These are phyloP conservation scores for Acrossocheilus wenchowensis DNA, from an alignment of 2,797 vertebrate species.

Conservation along the genomic window DNA sequence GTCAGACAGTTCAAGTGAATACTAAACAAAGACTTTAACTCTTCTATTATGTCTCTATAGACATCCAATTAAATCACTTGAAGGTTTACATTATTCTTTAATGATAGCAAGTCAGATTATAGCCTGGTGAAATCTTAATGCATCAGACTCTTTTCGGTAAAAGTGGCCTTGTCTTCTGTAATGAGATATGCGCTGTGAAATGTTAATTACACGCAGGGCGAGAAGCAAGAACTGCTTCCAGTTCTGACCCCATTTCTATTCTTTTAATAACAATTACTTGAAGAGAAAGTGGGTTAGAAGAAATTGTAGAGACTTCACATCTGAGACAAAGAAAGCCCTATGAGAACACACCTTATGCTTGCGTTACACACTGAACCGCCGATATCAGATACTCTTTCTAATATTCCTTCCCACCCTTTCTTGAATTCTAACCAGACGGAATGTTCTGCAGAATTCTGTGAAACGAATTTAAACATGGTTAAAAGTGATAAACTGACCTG, in stretches of 20 bases:
- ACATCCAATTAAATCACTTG: constrained; percentile 53
- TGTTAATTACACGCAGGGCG: constrained; percentile 76
- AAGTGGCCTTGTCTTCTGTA: constrained; percentile 68
- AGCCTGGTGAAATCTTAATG: constrained; percentile 60
- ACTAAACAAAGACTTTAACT: constrained; percentile 53
- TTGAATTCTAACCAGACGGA: neutral
- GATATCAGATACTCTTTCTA: constrained; percentile 21
- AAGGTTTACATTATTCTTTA: constrained; percentile 55
- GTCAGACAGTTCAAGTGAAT: constrained; percentile 39
- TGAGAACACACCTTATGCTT: constrained; percentile 3
- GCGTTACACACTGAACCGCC: neutral
- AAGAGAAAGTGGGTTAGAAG: constrained; percentile 71
- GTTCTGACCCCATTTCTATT: constrained; percentile 76
- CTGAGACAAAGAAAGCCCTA: constrained; percentile 65
- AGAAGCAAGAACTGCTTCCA: constrained; percentile 70
- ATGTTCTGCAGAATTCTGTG: neutral
- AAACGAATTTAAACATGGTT: neutral
- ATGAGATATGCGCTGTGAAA: constrained; percentile 77
- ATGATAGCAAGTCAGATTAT: constrained; percentile 55
- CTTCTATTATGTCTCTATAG: constrained; percentile 45
- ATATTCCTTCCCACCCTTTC: constrained; percentile 3
- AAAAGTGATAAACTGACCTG: neutral
- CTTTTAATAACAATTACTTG: constrained; percentile 76
- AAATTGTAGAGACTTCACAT: constrained; percentile 68
- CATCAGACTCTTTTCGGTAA: constrained; percentile 51